A percentile compares a stretch with the other conserved stretches of the same genome.
Evolutionary conservation across 2,888 invertebrate genomes (phyloP).

Genomic region (Podabrus alpinus): DNA sequence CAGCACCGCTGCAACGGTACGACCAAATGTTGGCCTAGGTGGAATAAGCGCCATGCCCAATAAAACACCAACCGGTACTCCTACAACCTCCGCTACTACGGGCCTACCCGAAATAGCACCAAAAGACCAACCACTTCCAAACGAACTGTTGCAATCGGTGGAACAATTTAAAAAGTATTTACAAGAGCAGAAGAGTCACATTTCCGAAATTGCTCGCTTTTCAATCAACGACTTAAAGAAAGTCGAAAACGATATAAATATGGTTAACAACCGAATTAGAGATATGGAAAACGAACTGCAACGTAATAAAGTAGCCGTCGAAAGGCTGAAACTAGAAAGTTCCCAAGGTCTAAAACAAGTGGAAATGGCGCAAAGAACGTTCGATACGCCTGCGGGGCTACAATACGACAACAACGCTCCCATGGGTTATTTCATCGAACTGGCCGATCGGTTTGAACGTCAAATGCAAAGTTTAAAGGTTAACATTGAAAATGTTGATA

Average conservation of each 20-base stretch:
- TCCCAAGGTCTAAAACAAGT: constrained; percentile 72
- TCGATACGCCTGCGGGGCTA: constrained; percentile 74
- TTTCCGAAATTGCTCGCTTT: constrained; percentile 75
- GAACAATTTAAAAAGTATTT: constrained; percentile 82
- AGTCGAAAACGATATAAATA: constrained; percentile 66
- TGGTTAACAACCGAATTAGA: constrained; percentile 62
- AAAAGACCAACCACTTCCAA: constrained; percentile 72
- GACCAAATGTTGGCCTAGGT: constrained; percentile 67
- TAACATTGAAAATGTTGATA: constrained; percentile 75
- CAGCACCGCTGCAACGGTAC: constrained; percentile 40
- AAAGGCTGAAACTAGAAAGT: constrained; percentile 73
- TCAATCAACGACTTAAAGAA: constrained; percentile 66
- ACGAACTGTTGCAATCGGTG: constrained; percentile 76
- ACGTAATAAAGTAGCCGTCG: constrained; percentile 63
- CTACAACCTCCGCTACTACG: constrained; percentile 27
- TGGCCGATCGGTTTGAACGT: constrained; percentile 71
- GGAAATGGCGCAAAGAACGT: constrained; percentile 79
- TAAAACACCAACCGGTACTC: constrained; percentile 40
- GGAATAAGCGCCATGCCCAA: constrained; percentile 63
- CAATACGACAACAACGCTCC: constrained; percentile 79
- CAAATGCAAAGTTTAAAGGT: constrained; percentile 70
- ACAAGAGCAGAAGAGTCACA: constrained; percentile 80
- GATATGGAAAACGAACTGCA: constrained; percentile 67
- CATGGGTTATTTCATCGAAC: constrained; percentile 69
- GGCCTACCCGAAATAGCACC: constrained; percentile 59